A percentile compares a stretch with the other conserved stretches of the same genome.
Evolutionary conservation across 2,797 vertebrate genomes (phyloP).

Genomic region (Girardinus metallicus): DNA sequence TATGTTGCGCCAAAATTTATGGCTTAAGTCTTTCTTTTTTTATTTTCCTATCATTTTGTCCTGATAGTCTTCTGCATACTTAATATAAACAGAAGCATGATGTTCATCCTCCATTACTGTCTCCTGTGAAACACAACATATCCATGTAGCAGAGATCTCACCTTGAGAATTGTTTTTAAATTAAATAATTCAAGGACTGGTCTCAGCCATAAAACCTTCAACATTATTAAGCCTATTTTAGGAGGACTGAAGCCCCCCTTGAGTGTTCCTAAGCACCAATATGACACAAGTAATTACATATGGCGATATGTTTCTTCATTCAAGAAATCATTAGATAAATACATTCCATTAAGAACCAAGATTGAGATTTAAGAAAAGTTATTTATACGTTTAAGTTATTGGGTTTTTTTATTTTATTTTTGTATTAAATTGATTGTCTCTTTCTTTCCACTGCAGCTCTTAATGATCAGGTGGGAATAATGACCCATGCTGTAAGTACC

Average conservation of each 20-base stretch:
- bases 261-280: background rate
- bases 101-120: background rate
- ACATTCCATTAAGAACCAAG: background rate
- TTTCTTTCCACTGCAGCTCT: background rate
- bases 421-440: no score
- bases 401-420: no score
- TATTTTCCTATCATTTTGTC: background rate
- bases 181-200: background rate
- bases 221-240: background rate
- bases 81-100: background rate
- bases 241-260: background rate
- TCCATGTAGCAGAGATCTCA: background rate
- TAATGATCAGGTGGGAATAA: background rate
- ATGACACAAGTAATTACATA: background rate
- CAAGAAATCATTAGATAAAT: background rate
- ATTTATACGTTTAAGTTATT: background rate
- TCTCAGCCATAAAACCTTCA: background rate
- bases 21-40: background rate
- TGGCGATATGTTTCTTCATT: background rate
- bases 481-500: background rate
- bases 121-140: background rate
- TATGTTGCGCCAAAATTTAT: background rate
- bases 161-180: background rate
- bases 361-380: background rate
- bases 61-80: background rate